These are phyloP conservation scores for Heterodera schachtii DNA, from an alignment of 1,140 invertebrate genomes.

Conservation along the genomic window DNA sequence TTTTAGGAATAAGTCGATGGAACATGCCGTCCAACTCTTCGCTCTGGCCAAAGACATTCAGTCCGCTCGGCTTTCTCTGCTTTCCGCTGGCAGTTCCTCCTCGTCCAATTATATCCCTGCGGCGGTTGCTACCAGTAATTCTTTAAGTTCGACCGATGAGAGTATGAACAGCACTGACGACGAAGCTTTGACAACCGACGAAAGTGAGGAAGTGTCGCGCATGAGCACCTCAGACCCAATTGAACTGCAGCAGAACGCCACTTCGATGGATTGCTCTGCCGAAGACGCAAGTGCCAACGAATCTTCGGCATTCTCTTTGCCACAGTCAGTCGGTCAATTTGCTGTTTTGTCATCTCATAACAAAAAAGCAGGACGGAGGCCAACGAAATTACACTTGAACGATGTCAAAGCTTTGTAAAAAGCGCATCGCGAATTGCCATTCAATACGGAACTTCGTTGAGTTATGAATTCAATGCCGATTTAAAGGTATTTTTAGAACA, in stretches of 20 bases:
- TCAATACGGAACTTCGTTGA: constrained; percentile 40
- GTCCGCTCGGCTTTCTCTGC: not conserved
- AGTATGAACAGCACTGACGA: constrained; percentile 10
- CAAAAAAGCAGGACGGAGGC: constrained; percentile 2
- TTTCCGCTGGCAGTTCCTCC: constrained; percentile 13
- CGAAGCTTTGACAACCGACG: constrained; percentile 4
- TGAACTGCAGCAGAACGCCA: constrained; percentile 7
- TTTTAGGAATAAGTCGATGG: constrained; percentile 39
- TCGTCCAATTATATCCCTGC: constrained; percentile 19
- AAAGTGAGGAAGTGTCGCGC: constrained; percentile 22
- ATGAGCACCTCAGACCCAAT: constrained; percentile 30
- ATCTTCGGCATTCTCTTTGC: not conserved
- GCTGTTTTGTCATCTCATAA: too few relatives aligned
- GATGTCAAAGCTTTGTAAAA: constrained; percentile 51
- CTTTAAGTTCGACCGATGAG: constrained; percentile 4
- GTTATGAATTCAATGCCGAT: constrained; percentile 28
- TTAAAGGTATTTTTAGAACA: constrained; percentile 25
- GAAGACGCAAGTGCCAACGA: not conserved
- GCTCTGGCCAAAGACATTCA: constrained; percentile 21
- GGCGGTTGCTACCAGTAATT: not conserved
- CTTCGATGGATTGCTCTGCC: constrained; percentile 18
- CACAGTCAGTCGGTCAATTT: not conserved
- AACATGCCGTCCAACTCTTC: constrained; percentile 35
- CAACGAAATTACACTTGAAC: constrained; percentile 34
- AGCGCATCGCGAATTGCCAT: constrained; percentile 49